Conservation (phyloP, 2,113 vertebrate species). For the Argyrosomus japonicus region DNA sequence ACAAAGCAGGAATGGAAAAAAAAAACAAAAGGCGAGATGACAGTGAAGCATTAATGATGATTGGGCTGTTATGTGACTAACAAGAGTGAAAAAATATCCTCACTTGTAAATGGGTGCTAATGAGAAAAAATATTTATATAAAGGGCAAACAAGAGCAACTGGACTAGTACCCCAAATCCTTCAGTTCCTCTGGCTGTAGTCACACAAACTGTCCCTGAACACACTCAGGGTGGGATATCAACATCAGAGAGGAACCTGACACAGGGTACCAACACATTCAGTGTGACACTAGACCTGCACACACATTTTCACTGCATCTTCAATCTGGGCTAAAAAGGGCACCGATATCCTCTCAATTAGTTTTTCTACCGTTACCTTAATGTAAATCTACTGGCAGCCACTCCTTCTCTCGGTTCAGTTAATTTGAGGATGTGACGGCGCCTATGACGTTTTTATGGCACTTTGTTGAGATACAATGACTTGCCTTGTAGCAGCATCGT, state of each 20-base stretch:
- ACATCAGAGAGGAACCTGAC: constrained; percentile 18
- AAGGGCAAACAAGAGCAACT: constrained; percentile 36
- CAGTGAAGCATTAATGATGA: background rate
- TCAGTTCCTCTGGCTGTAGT: constrained; percentile 31
- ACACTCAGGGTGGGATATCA: background rate
- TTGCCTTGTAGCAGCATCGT: background rate
- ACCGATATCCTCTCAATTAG: background rate
- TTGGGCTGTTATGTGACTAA: constrained; percentile 23
- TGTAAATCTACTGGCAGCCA: background rate
- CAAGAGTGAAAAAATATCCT: constrained; percentile 13
- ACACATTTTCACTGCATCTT: constrained; percentile 26
- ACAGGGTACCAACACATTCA: constrained; percentile 36
- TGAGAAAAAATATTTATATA: constrained; percentile 4
- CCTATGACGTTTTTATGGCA: constrained; percentile 35
- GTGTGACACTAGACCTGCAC: constrained; percentile 9
- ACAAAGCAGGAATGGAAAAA: constrained; percentile 57
- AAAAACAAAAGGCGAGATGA: constrained; percentile 23
- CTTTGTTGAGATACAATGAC: constrained; percentile 24
- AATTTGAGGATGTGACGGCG: constrained; percentile 7
- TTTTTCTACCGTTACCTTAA: background rate
- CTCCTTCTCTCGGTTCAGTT: background rate
- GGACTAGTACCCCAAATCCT: constrained; percentile 25
- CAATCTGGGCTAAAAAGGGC: constrained; percentile 1
- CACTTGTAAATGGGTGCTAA: constrained; percentile 15
- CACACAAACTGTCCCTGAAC: constrained; percentile 13